phyloP scores from a whole-genome alignment of 2,888 invertebrate genomes.

The Iphiclides podalirius region DNA sequence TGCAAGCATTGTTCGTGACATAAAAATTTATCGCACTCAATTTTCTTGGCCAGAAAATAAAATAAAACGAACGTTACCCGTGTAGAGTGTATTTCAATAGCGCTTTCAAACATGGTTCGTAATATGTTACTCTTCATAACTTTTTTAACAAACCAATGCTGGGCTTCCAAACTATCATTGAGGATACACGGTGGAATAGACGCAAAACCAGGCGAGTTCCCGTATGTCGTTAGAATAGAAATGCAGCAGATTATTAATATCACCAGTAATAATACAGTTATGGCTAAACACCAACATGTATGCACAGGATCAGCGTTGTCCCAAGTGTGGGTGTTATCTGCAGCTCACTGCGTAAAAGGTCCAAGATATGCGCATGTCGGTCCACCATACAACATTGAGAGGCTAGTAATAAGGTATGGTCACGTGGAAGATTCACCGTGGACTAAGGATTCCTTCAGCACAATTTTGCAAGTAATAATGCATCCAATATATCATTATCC shows the following conservation, averaged over 20 bases:
- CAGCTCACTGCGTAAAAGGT: slow-evolving; percentile 5
- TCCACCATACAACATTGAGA: not conserved
- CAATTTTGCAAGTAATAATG: not conserved
- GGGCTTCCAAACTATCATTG: not conserved
- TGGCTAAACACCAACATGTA: not conserved
- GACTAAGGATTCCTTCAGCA: slow-evolving; percentile 1
- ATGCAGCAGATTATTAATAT: not conserved
- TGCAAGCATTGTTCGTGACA: too few species aligned
- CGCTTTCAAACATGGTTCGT: not conserved
- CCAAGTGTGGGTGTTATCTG: slow-evolving; percentile 4
- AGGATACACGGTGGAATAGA: not conserved
- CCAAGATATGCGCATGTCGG: not conserved
- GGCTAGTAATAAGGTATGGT: slow-evolving; percentile 8
- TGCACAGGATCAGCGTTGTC: slow-evolving; percentile 11
- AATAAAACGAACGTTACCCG: not conserved
- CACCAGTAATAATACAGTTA: not conserved
- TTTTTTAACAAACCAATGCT: not conserved
- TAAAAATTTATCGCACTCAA: not conserved
- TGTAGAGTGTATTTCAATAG: not conserved
- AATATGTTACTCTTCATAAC: not conserved
- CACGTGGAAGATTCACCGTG: not conserved
- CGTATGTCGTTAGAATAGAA: slow-evolving; percentile 12
- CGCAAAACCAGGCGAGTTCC: too few species aligned
- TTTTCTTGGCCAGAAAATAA: not conserved
- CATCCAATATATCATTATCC: slow-evolving; percentile 2